Percentiles rank a stretch among this genome's conserved stretches.
Evolutionary conservation across 2,888 invertebrate genomes (phyloP).

Genomic region (Phytoseiulus persimilis): DNA sequence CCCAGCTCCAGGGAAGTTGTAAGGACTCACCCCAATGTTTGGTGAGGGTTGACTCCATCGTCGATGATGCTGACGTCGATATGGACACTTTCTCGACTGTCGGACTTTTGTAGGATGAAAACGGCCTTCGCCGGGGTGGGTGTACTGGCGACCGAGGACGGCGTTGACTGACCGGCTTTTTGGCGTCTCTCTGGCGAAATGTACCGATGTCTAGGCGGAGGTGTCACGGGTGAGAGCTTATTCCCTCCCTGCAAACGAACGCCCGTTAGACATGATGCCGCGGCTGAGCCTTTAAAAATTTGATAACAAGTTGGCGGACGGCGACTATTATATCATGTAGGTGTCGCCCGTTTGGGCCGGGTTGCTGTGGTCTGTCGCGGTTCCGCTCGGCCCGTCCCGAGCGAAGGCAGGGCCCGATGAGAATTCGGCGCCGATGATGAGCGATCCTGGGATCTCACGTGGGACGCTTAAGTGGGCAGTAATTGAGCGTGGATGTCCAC

Average conservation of each 20-base stretch:
- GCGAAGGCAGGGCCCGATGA: background rate
- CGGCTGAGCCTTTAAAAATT: background rate
- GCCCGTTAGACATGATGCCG: background rate
- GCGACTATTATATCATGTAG: background rate
- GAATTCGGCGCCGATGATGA: background rate
- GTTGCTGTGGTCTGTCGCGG: background rate
- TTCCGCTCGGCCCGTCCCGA: background rate
- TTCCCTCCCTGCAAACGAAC: background rate
- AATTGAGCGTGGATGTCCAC: background rate
- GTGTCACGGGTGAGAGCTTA: constrained; percentile 29
- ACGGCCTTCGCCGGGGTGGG: constrained; percentile 38
- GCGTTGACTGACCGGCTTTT: constrained; percentile 6
- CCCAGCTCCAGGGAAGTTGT: too few relatives aligned
- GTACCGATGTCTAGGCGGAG: constrained; percentile 28
- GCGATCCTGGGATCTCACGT: background rate
- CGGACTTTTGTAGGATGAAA: constrained; percentile 32
- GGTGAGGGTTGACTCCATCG: background rate
- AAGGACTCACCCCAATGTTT: background rate
- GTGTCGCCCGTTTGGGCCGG: background rate
- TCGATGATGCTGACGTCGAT: constrained; percentile 31
- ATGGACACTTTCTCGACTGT: constrained; percentile 34
- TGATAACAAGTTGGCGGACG: background rate
- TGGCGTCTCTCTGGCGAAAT: constrained; percentile 16
- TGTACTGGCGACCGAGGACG: constrained; percentile 26
- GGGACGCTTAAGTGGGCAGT: background rate